These are phyloP conservation scores for Rhopalosiphum nymphaeae DNA, from an alignment of 2,888 invertebrate species.

Conservation along the genomic window DNA sequence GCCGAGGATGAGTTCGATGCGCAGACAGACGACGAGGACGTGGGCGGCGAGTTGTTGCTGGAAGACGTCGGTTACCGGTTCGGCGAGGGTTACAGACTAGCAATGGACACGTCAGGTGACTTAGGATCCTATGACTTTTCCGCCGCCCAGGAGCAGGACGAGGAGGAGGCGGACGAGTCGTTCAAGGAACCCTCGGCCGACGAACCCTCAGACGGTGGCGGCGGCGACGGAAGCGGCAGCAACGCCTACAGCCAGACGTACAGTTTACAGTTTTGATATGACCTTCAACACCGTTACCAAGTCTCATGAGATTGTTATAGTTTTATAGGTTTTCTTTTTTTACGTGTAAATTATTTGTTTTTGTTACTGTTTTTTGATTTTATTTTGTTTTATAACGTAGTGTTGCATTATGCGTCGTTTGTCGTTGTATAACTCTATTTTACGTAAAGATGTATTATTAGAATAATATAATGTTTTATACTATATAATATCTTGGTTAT, in stretches of 20 bases:
- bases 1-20: constrained; percentile 39
- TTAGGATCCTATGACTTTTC: neutral
- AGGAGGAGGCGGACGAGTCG: constrained; percentile 64
- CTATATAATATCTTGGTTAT: neutral
- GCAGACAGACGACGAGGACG: constrained; percentile 19
- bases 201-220: constrained; percentile 62
- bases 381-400: neutral
- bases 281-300: neutral
- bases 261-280: constrained; percentile 33
- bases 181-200: constrained; percentile 66
- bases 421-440: neutral
- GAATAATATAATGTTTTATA: neutral
- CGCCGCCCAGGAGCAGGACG: constrained; percentile 63
- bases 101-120: neutral
- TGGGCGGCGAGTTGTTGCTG: neutral
- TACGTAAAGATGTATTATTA: neutral
- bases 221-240: constrained; percentile 49
- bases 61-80: constrained; percentile 60
- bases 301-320: neutral
- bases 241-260: constrained; percentile 65
- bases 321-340: neutral
- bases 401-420: neutral
- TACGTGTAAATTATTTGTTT: constrained; percentile 11
- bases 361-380: neutral
- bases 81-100: constrained; percentile 57